Conservation (phyloP, 30 jellyfish, hydroid and myxozoan genomes). For the Pelagia noctiluca region DNA sequence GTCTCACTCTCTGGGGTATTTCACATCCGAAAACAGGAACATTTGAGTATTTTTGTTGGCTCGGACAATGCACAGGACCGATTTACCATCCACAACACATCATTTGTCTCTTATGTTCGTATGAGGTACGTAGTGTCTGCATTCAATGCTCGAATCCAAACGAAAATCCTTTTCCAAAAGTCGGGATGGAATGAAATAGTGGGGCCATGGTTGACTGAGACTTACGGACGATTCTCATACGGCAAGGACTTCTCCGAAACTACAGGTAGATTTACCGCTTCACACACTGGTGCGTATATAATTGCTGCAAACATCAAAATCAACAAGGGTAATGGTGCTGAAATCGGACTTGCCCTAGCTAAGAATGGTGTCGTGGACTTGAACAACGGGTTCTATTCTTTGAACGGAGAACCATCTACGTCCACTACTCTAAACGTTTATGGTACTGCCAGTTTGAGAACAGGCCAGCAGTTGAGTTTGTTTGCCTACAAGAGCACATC, state of each 20-base stretch:
- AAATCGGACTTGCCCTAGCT: conserved; percentile 55
- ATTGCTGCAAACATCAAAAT: conserved; percentile 81
- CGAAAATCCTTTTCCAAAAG: conserved; percentile 43
- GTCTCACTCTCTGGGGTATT: conserved; percentile 81
- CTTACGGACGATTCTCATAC: conserved; percentile 79
- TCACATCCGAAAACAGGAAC: conserved; percentile 65
- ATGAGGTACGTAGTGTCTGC: conserved; percentile 93
- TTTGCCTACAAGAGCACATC: conserved; percentile 49
- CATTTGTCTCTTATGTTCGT: conserved; percentile 73
- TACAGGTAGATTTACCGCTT: conserved; percentile 89
- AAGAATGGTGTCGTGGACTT: conserved; percentile 77
- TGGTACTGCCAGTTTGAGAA: conserved; percentile 79
- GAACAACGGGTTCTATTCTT: conserved; percentile 76
- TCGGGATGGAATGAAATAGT: conserved; percentile 76
- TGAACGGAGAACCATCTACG: conserved; percentile 71
- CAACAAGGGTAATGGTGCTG: conserved; percentile 65
- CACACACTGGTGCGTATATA: conserved; percentile 86
- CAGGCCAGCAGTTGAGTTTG: conserved; percentile 78
- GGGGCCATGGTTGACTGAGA: conserved; percentile 83
- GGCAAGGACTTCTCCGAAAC: conserved; percentile 88
- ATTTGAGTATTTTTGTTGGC: conserved; percentile 74
- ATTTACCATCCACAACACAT: conserved; percentile 66
- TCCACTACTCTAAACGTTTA: conserved; percentile 62
- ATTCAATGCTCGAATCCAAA: conserved; percentile 79
- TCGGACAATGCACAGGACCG: conserved; percentile 42